A percentile compares a stretch with the other conserved stretches of the same genome.
Evolutionary conservation across 2,888 invertebrate species (phyloP).

Genomic region (Cephus pygmeus): DNA sequence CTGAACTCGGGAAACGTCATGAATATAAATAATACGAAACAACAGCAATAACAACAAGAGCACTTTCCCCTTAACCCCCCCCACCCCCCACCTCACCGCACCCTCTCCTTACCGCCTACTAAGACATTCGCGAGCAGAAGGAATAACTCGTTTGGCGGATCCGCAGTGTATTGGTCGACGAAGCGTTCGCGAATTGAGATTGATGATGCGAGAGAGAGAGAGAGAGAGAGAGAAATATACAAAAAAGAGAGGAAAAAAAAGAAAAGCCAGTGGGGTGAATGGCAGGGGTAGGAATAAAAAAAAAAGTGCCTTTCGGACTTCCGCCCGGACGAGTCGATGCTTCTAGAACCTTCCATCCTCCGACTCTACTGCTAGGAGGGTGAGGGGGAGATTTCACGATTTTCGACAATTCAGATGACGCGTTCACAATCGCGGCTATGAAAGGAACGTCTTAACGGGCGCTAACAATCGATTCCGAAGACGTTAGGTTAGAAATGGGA

Average conservation of each 20-base stretch:
- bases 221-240: slow-evolving; percentile 2
- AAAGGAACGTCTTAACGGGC: slow-evolving; percentile 3
- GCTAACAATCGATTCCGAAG: background rate
- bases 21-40: background rate
- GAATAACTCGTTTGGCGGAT: background rate
- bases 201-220: slow-evolving; percentile 10
- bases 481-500: too few relatives aligned
- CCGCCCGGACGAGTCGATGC: background rate
- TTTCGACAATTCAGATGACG: background rate
- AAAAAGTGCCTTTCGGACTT: background rate
- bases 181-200: slow-evolving; percentile 7
- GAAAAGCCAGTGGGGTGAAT: slow-evolving; percentile 2
- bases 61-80: background rate
- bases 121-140: background rate
- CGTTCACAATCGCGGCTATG: background rate
- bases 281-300: background rate
- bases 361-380: too few relatives aligned
- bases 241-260: slow-evolving; percentile 4
- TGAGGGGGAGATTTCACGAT: background rate
- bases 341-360: background rate
- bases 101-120: background rate
- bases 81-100: background rate
- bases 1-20: background rate
- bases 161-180: background rate
- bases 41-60: background rate